Evolutionary conservation across 2,113 vertebrate genomes (phyloP).

Genomic region (Sisor rabdophorus): DNA sequence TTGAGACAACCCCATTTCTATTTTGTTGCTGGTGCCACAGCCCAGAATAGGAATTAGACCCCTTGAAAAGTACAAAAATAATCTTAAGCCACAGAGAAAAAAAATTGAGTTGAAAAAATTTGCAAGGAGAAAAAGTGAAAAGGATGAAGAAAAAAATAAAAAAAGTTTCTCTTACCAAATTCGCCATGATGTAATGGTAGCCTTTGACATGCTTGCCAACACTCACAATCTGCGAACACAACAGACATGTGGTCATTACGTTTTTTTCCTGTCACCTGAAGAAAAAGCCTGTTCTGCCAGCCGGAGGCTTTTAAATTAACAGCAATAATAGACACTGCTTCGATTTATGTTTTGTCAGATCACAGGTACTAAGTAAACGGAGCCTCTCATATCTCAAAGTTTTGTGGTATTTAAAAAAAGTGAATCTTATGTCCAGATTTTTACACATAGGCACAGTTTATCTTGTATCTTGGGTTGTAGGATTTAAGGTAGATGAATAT

Average conservation of each 20-base stretch:
- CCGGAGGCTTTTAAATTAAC: slow-evolving; percentile 38
- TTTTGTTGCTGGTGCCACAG: slow-evolving; percentile 35
- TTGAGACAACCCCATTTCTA: slow-evolving; percentile 37
- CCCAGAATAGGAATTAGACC: slow-evolving; percentile 47
- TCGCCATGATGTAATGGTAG: slow-evolving; percentile 98
- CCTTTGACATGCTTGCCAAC: slow-evolving; percentile 98
- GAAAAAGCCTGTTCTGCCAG: slow-evolving; percentile 9
- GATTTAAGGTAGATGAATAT: not conserved
- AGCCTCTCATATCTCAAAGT: slow-evolving; percentile 35
- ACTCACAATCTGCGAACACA: slow-evolving; percentile 83
- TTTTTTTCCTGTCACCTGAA: slow-evolving; percentile 16
- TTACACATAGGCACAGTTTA: not conserved
- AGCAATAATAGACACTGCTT: slow-evolving; percentile 32
- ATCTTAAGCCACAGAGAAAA: slow-evolving; percentile 22
- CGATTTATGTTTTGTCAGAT: slow-evolving; percentile 15
- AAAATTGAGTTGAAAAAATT: not conserved
- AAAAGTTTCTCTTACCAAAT: slow-evolving; percentile 77
- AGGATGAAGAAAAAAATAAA: slow-evolving; percentile 9
- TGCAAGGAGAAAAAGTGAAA: not conserved
- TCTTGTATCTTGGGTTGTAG: not conserved
- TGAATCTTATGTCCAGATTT: not conserved
- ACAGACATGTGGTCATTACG: slow-evolving; percentile 32
- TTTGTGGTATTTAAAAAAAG: slow-evolving; percentile 22
- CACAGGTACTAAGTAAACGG: slow-evolving; percentile 33
- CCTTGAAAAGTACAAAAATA: slow-evolving; percentile 29